Evolutionary conservation across 1,140 invertebrate genomes (phyloP).

Genomic region (Venturia canescens): DNA sequence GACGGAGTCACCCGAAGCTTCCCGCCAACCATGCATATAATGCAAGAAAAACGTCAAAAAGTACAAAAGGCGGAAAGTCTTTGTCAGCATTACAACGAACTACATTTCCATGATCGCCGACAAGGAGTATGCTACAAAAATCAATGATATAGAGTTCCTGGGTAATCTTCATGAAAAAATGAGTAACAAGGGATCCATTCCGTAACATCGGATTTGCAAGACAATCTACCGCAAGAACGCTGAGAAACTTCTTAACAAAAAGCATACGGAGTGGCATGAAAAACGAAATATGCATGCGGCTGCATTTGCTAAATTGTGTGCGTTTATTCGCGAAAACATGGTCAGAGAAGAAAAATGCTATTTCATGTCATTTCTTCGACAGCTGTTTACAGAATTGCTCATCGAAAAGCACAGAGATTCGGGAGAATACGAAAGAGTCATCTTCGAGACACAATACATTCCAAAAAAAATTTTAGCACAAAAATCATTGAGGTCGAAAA

Average conservation of each 20-base stretch:
- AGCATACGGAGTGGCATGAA: background rate
- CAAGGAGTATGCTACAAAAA: background rate
- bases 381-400: background rate
- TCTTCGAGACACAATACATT: background rate
- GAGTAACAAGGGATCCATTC: background rate
- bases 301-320: background rate
- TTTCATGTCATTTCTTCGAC: background rate
- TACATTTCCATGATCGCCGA: background rate
- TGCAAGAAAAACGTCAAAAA: background rate
- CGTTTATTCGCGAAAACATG: background rate
- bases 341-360: conserved; percentile 4
- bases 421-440: background rate
- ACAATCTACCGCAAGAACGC: background rate
- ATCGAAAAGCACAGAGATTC: background rate
- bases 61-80: background rate
- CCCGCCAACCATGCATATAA: background rate
- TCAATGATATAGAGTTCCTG: background rate
- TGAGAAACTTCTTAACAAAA: background rate
- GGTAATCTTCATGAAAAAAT: background rate
- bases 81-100: background rate
- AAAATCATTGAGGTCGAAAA: background rate
- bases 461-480: background rate
- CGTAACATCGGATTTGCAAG: background rate
- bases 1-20: background rate
- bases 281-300: conserved; percentile 1